phyloP scores from a whole-genome alignment of 1,140 invertebrate species.

The Drosophila sp. region DNA sequence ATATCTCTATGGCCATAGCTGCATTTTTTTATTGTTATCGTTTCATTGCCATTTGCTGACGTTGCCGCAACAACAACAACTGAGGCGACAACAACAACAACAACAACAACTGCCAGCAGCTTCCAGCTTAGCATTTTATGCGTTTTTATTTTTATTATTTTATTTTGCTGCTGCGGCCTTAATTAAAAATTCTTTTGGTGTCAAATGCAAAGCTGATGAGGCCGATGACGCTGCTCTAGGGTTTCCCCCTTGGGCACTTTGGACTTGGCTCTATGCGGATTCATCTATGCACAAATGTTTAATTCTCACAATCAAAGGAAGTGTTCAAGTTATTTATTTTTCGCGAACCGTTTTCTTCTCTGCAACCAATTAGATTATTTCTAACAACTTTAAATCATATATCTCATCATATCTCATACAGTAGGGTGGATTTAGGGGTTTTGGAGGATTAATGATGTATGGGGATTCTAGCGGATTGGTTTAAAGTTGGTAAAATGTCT shows the following conservation, averaged over 20 bases:
- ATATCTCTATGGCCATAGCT: slow-evolving; percentile 61
- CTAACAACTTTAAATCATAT: no score
- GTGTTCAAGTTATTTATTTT: not conserved
- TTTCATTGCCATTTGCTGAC: slow-evolving; percentile 63
- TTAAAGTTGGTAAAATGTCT: no score
- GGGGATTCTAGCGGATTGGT: no score
- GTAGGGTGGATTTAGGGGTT: no score
- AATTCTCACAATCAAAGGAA: slow-evolving; percentile 24
- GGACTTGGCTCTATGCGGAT: not conserved
- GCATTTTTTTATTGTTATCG: slow-evolving; percentile 67
- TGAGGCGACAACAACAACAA: not conserved
- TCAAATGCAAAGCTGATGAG: slow-evolving; percentile 54
- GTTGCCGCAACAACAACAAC: slow-evolving; percentile 26
- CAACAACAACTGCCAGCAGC: slow-evolving; percentile 26
- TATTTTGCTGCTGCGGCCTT: slow-evolving; percentile 47
- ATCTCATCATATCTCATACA: no score
- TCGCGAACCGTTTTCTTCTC: not conserved
- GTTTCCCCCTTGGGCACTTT: slow-evolving; percentile 32
- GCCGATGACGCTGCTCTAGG: slow-evolving; percentile 48
- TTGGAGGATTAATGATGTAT: no score
- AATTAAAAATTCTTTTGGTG: slow-evolving; percentile 77
- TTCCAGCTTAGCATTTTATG: slow-evolving; percentile 35
- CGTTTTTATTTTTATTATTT: slow-evolving; percentile 41
- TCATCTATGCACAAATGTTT: slow-evolving; percentile 18
- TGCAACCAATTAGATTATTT: slow-evolving; percentile 1